These are phyloP conservation scores for Bovichtus diacanthus DNA, from an alignment of 2,797 vertebrate species.

Conservation along the genomic window DNA sequence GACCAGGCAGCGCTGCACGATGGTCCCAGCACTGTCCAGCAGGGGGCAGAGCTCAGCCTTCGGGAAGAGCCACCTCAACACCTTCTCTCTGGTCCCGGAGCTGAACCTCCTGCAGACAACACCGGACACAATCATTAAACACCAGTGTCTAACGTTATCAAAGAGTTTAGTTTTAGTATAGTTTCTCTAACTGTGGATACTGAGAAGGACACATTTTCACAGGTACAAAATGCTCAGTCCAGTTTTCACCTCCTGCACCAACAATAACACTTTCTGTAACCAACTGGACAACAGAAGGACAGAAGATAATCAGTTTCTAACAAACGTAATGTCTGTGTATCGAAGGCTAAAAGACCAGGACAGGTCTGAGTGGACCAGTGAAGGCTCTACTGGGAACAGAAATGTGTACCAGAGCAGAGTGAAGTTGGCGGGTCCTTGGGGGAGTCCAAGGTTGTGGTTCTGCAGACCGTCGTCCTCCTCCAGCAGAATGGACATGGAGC, in stretches of 20 bases:
- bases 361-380: no score
- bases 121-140: not conserved
- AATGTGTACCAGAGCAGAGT: slow-evolving; percentile 83
- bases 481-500: slow-evolving; percentile 80
- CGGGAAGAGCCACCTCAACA: slow-evolving; percentile 84
- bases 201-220: not conserved
- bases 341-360: no score
- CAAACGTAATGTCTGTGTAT: not conserved
- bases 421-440: slow-evolving; percentile 84
- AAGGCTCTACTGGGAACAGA: not conserved
- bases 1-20: slow-evolving; percentile 83
- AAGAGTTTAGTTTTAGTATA: not conserved
- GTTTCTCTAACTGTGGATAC: not conserved
- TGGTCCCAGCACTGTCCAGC: slow-evolving; percentile 82
- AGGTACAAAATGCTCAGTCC: not conserved
- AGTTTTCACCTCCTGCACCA: not conserved
- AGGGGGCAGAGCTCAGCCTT: slow-evolving; percentile 83
- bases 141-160: no score
- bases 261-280: not conserved
- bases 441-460: slow-evolving; percentile 62
- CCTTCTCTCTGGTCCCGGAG: slow-evolving; percentile 79
- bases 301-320: not conserved
- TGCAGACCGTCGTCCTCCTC: slow-evolving; percentile 71
- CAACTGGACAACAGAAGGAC: not conserved
- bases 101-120: slow-evolving; percentile 78